Conservation (phyloP, 2,113 vertebrate species). For the Pogona vitticeps region DNA sequence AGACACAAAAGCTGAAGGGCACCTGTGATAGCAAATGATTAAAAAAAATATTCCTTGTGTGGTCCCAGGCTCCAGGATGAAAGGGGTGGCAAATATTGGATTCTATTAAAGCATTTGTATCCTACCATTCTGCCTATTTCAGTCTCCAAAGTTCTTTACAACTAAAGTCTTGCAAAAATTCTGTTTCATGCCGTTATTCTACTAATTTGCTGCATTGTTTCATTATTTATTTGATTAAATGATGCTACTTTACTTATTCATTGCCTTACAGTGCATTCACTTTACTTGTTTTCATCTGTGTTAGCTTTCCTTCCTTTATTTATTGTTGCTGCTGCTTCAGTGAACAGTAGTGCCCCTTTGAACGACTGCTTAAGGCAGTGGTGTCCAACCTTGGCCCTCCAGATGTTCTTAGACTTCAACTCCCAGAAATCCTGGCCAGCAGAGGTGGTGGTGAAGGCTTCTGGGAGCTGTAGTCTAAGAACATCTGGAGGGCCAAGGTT, state of each 20-base stretch:
- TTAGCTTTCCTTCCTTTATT: not conserved
- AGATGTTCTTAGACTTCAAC: too few species aligned
- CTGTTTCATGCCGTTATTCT: not conserved
- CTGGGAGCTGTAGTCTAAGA: too few species aligned
- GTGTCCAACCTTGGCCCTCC: too few species aligned
- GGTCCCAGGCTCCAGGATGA: not conserved
- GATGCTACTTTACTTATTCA: not conserved
- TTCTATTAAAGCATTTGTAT: not conserved
- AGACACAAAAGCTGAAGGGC: conserved; percentile 55
- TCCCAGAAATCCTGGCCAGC: too few species aligned
- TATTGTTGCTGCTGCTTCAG: not conserved
- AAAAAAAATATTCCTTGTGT: not conserved
- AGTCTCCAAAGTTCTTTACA: not conserved
- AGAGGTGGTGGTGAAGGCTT: too few species aligned
- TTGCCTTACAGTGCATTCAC: not conserved
- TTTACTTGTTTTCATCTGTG: not conserved
- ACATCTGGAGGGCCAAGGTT: too few species aligned
- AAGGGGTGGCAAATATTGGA: not conserved
- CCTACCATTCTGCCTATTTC: not conserved
- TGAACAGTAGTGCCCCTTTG: too few species aligned
- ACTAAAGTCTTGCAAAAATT: not conserved
- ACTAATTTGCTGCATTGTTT: not conserved
- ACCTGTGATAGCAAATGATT: conserved; percentile 51
- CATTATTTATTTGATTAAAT: not conserved
- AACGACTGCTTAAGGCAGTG: too few species aligned